Base-by-base conservation (phyloP, 2,888 invertebrate species). In the Strigamia transsilvanica region DNA sequence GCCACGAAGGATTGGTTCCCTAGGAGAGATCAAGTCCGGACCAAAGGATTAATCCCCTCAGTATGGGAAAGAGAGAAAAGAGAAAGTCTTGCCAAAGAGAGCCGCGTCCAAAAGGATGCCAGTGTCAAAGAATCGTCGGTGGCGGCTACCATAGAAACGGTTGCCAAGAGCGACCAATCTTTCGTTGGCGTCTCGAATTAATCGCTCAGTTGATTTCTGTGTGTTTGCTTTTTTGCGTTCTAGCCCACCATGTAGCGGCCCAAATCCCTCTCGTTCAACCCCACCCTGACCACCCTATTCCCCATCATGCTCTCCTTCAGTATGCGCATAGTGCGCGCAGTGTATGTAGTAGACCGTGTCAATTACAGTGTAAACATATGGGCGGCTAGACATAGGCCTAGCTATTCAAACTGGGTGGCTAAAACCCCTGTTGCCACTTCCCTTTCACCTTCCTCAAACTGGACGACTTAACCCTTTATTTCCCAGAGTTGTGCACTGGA, bases 331-430 rank as follows among this genome's bases (percentile, higher is more conserved):
- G 73, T 73, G 32, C 73, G 4, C 27, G 56, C 32, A 73, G 73
- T 73, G 73, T 32, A 73, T 73, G 73, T 73, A 73, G 73, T 73
- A 73, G 73, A 73, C 73, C 73, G 73, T 73, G 73, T 73, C 73
- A 73, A 73, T 73, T 73, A 73, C 73, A 73, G 73, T 73, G 73
- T 73, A 73, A 73, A 73, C 73, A 73, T 27, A 73, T 73, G 73
- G 73, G 73, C 73, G 73, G 73, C 73, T 73, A 73, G 73, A 73
- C 73, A 73, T 73, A 73, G 73, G 73, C 23, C 73, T 73, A 73
- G 27, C 73, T 73, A 73, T 73, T 73, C 73, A 73, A 73, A 27
- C 73, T 56, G 56, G 56, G 56, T 56, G 56, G 56, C 56, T 56
- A 56, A 56, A 56, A 56, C 73, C 32, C 73, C 23, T 32, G 27